Evolutionary conservation across 1,140 invertebrate species (phyloP), one percentile per base, ranked within the genome.

Genomic region (Papilio glaucus): DNA sequence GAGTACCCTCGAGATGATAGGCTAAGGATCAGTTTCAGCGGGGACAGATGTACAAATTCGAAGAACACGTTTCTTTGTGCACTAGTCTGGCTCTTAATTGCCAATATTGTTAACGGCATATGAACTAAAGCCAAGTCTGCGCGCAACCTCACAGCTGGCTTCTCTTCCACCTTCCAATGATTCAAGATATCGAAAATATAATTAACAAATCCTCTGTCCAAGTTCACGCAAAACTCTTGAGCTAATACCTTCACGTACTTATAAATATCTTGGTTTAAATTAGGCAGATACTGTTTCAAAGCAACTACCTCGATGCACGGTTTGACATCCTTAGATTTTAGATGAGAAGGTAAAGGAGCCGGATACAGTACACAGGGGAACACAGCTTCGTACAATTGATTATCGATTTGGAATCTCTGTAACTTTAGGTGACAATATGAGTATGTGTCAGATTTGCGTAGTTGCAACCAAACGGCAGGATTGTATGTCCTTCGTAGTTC

Each of bases 291-390:
- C 77, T 91, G 91, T 80, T 96, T 96, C 39, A 97, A 93, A 39
- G 95, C 83, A 0, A 94, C 93, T 21, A 97, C 86, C 84, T 97
- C 96, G 41, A 97, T 80, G 77, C 95, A 97, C 0, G 96, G 96
- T 79, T 95, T 96, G 4, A 94, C 89, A 85, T 85, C 57, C 93
- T 88, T 82, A 26, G 83, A 75, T 49, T 86, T 86, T 6, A 89
- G 67, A 63, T 91, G 73, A 45, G 85, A 61, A 63, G 85, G 77
- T 15, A 89, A 61, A 0, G 92, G 84, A 18, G 79, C 94, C 74
- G 96, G 95, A 83, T 96, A 94, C n/a, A 98, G 82, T 0, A 97
- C 95, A 63, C 96, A 95, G 0, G 96, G 96, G 84, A 97, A 97
- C 41, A 96, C 95, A n/a, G 96, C 95, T 84, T 96, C 95, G 21